A percentile compares a stretch with the other conserved stretches of the same genome.
Conservation (phyloP, 1,140 invertebrate genomes). For the Nylanderia fulva region DNA sequence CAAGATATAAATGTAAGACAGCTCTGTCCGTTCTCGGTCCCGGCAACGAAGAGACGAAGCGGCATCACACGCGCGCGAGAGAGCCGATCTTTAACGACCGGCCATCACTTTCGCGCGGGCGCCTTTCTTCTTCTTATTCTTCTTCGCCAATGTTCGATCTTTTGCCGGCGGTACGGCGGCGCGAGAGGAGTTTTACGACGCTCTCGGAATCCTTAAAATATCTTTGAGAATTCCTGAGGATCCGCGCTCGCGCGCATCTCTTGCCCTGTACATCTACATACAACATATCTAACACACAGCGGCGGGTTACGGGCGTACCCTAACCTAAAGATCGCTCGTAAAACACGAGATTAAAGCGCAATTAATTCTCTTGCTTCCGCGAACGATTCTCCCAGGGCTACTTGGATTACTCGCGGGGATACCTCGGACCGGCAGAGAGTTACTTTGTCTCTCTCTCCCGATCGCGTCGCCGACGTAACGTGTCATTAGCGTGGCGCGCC, state of each 20-base stretch:
- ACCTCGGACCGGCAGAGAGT: constrained; percentile 2
- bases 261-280: background rate
- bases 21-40: constrained; percentile 16
- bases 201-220: constrained; percentile 74
- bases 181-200: constrained; percentile 73
- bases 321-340: constrained; percentile 37
- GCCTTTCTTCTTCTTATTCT: constrained; percentile 55
- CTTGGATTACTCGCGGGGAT: constrained; percentile 49
- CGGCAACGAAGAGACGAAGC: constrained; percentile 24
- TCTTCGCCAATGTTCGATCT: constrained; percentile 54
- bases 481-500: constrained; percentile 74
- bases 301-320: constrained; percentile 35
- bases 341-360: constrained; percentile 51
- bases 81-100: constrained; percentile 59
- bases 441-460: constrained; percentile 47
- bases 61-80: constrained; percentile 37
- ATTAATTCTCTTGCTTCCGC: constrained; percentile 52
- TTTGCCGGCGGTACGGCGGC: constrained; percentile 22
- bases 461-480: constrained; percentile 71
- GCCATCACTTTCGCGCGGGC: constrained; percentile 62
- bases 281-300: background rate
- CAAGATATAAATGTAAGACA: constrained; percentile 51
- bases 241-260: background rate
- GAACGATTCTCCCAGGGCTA: constrained; percentile 19
- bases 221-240: constrained; percentile 61